Conservation (phyloP, 2,888 invertebrate genomes). For the Leucophora obtusa region DNA sequence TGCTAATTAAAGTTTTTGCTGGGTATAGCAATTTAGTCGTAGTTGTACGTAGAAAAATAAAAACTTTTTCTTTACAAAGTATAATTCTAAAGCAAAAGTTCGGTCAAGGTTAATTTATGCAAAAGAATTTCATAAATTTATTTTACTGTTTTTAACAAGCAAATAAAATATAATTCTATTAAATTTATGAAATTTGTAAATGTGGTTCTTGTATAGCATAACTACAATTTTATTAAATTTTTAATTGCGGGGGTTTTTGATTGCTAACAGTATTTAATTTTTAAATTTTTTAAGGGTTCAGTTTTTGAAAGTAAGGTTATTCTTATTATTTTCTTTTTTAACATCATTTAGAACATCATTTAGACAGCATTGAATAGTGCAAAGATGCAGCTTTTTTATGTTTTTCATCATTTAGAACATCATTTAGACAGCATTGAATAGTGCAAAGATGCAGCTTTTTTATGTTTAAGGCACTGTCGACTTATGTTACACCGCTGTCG, state of each 20-base stretch:
- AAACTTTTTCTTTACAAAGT: neutral
- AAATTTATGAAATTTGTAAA: neutral
- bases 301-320: neutral
- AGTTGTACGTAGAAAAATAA: neutral
- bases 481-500: too few relatives aligned
- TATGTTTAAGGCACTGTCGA: too few relatives aligned
- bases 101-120: constrained; percentile 23
- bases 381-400: too few relatives aligned
- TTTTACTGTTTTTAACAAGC: neutral
- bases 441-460: too few relatives aligned
- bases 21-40: neutral
- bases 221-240: neutral
- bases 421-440: too few relatives aligned
- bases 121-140: neutral
- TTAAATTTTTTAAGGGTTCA: neutral
- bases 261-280: constrained; percentile 1
- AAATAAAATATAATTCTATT: neutral
- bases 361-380: too few relatives aligned
- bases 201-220: neutral
- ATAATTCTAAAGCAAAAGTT: constrained; percentile 7
- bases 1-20: too few relatives aligned
- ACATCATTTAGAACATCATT: too few relatives aligned
- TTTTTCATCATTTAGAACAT: too few relatives aligned
- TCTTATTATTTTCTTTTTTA: too few relatives aligned
- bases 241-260: neutral